These are phyloP conservation scores for Phocoena phocoena DNA, from an alignment of 2,113 vertebrate species.

Conservation along the genomic window DNA sequence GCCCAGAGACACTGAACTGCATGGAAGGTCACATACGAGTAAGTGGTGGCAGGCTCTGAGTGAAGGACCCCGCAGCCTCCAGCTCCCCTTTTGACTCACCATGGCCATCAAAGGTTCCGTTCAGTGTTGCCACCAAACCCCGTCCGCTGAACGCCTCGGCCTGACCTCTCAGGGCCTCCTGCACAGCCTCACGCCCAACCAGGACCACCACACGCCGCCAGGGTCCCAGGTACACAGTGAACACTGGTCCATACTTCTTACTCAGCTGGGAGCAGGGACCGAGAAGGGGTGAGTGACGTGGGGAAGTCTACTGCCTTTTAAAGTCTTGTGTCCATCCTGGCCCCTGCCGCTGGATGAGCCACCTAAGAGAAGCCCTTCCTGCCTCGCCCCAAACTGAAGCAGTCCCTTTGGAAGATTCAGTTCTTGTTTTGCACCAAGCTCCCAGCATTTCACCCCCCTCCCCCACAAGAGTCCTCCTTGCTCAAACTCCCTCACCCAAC, in stretches of 20 bases:
- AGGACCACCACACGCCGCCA: constrained; percentile 67
- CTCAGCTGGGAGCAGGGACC: constrained; percentile 58
- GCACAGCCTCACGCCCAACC: constrained; percentile 60
- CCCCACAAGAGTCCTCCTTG: background rate
- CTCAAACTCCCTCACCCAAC: background rate
- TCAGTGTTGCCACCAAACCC: constrained; percentile 45
- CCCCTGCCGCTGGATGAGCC: background rate
- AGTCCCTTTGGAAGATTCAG: background rate
- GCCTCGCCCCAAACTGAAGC: background rate
- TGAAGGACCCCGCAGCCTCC: background rate
- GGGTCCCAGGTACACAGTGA: constrained; percentile 77
- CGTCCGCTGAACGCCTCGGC: constrained; percentile 70
- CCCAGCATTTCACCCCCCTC: background rate
- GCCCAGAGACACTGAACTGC: background rate
- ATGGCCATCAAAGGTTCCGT: constrained; percentile 46
- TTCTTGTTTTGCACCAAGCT: background rate
- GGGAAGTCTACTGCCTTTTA: background rate
- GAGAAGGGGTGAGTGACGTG: rapidly evolving
- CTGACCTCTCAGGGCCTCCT: constrained; percentile 73
- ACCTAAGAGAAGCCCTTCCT: background rate
- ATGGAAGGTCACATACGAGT: background rate
- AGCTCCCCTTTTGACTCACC: constrained; percentile 60
- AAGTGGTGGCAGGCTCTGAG: background rate
- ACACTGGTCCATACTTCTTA: constrained; percentile 66
- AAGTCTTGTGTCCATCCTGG: background rate